Evolutionary conservation across 1,140 invertebrate genomes (phyloP), one percentile per base, ranked within the genome.

Genomic region (Rhysida immarginata): DNA sequence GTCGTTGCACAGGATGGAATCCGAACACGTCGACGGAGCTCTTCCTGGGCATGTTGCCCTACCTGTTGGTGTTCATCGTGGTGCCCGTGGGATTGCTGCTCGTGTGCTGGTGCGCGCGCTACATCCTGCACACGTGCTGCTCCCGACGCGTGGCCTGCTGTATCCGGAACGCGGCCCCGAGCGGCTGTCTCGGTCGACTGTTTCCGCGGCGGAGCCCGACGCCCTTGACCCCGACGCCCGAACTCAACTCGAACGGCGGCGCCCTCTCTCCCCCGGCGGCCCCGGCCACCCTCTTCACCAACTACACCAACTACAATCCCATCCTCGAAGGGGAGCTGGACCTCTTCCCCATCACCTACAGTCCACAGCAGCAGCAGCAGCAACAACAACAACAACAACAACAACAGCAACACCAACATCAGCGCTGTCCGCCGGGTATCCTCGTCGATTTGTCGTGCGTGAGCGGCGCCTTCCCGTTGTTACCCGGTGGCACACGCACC

Each of bases 281-380:
- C 14, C 45, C 45, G 21, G 45, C 8, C 8, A 48, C 45, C 8
- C 45, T 48, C 45, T 48, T 48, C 23, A 48, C 45, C 45, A 48
- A 48, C 45, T 48, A 48, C 21, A 48, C 45, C 45, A 48, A 48
- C 45, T 48, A 48, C 45, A 48, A 48, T 23, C 45, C 45, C 21
- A 48, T 48, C 11, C 23, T 48, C 8, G 45, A 48, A 23, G 45
- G 45, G 8, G 45, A 48, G 23, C 21, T 48, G 23, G 45, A 48
- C 21, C 23, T 48, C 14, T 48, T 48, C 45, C 45, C 45, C 11
- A 48, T 48, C 14, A 14, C 14, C 13, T 48, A 48, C 21, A 48
- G 8, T 11, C 11, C 35, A n/a, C 35, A 41, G 35, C n/a, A 11
- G 11, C 11, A n/a, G 35, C 11, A 41, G 35, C 11, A n/a, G 11